Percentiles rank a stretch among this genome's conserved stretches.
Conservation (phyloP, 2,113 vertebrate genomes). For the Regulus satrapa region DNA sequence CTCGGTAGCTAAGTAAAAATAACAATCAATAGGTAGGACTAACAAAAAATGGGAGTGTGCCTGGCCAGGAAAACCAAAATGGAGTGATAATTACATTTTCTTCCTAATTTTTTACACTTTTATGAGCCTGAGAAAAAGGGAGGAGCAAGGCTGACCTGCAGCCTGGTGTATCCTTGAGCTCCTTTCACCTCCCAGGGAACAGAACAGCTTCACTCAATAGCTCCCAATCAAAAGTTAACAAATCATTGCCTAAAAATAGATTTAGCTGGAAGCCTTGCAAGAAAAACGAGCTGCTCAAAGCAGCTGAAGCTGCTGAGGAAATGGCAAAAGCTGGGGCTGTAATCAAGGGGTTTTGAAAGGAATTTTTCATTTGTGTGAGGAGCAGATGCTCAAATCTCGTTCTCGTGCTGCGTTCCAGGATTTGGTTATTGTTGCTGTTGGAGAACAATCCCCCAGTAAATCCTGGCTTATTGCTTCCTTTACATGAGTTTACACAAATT, state of each 20-base stretch:
- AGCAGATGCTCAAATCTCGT: neutral
- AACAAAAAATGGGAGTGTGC: neutral
- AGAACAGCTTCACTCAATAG: neutral
- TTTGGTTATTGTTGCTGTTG: constrained; percentile 8
- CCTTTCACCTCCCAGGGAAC: neutral
- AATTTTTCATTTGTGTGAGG: neutral
- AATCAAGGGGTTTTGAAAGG: neutral
- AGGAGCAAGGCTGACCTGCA: neutral
- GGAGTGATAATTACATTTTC: neutral
- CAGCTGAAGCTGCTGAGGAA: neutral
- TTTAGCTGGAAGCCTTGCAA: neutral
- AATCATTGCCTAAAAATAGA: neutral
- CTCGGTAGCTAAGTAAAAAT: neutral
- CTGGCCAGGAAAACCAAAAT: neutral
- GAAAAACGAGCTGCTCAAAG: neutral
- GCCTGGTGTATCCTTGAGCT: neutral
- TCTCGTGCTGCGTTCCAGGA: neutral
- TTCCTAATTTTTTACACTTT: neutral
- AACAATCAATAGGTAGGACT: neutral
- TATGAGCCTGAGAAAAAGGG: neutral
- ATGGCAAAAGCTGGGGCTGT: neutral
- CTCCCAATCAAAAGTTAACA: neutral
- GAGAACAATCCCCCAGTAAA: neutral
- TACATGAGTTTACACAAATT: neutral
- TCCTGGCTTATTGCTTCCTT: neutral